Base-by-base conservation (phyloP, 2,888 invertebrate genomes). In the Cephonodes hylas region DNA sequence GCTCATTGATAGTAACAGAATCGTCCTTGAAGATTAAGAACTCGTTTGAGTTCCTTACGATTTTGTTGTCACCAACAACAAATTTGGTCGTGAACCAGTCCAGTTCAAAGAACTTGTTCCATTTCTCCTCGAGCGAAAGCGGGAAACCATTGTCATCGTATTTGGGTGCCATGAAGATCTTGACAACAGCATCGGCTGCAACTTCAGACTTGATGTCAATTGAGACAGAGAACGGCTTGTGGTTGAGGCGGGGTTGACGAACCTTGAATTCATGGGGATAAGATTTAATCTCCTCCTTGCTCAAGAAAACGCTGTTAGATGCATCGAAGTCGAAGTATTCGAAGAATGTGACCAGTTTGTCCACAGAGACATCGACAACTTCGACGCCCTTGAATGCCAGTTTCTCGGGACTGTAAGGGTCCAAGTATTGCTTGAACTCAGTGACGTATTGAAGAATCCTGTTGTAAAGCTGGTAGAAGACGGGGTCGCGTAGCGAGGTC, bases 151-250 rank as follows among this genome's bases (percentile, higher is more conserved):
- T 90, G 68, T 93, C 88, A 74, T 95, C 94, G 76, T 94, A 94
- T 83, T 95, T 96, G 6, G 96, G 96, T 66, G 95, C 96, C 42
- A 96, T 74, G 93, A 94, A 96, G 23, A 95, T 84, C 70, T 94
- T 94, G 62, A 96, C 81, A 13, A 93, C 89, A 1, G 93, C 95
- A 64, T 94, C 93, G 42, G 86, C 86, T 7, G 90, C 85, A 66
- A 93, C 91, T 59, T 95, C 94, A 61, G 95, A 93, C 61, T 93
- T 91, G 20, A 96, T 84, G 45, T 93, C 87, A 68, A 96, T 83
- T 63, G 91, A 92, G 67, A 95, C 91, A 62, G 88, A 91, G 92
- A 96, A 96, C 1, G 93, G 93, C 66, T 95, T 94, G 88, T 96
- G 95, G 85, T 95, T 95, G 38, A 96, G 87, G 70, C 96, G 95